These are phyloP conservation scores for Vimba vimba DNA, from an alignment of 2,113 vertebrate species.

Conservation along the genomic window DNA sequence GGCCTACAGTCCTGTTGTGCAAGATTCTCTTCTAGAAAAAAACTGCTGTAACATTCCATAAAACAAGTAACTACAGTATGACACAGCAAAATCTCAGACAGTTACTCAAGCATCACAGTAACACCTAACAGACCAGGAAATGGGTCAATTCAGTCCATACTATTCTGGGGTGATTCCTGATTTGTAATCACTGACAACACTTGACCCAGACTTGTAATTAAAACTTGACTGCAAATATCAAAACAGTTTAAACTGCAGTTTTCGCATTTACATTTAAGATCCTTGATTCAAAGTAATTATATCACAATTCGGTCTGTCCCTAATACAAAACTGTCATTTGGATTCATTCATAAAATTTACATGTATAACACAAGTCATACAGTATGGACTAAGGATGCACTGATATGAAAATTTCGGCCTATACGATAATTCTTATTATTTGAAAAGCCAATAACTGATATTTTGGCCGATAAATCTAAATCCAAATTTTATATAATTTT, in stretches of 20 bases:
- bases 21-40: conserved; percentile 5
- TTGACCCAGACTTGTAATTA: background rate
- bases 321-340: no score
- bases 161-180: background rate
- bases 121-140: background rate
- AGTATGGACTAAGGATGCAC: no score
- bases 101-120: background rate
- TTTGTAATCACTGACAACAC: background rate
- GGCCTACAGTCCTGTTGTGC: background rate
- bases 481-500: no score
- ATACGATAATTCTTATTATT: no score
- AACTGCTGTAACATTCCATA: background rate
- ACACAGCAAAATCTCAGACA: background rate
- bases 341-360: no score
- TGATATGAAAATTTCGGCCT: no score
- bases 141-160: background rate
- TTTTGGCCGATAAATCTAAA: no score
- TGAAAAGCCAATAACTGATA: no score
- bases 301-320: background rate
- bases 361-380: no score
- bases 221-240: background rate
- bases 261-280: background rate
- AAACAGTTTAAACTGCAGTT: background rate
- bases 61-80: background rate
- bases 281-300: background rate